Conservation (phyloP, 2,888 invertebrate genomes). For the Endotricha flammealis region DNA sequence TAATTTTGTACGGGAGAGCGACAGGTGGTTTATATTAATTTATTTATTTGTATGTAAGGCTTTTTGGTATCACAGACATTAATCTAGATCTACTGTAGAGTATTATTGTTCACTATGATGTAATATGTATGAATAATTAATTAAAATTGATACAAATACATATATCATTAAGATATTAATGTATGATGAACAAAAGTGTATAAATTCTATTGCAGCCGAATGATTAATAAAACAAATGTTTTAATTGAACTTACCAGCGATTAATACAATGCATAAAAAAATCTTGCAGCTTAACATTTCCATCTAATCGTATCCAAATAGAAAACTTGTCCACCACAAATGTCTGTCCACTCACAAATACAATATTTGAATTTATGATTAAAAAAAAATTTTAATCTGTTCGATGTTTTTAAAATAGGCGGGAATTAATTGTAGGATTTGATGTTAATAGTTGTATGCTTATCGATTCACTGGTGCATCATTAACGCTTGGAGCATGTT, state of each 20-base stretch:
- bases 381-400: slow-evolving; percentile 1
- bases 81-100: too few relatives aligned
- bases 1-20: too few relatives aligned
- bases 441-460: slow-evolving; percentile 50
- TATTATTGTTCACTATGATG: too few relatives aligned
- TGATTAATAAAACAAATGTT: neutral
- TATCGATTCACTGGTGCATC: slow-evolving; percentile 63
- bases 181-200: too few relatives aligned
- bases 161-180: too few relatives aligned
- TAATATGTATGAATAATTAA: too few relatives aligned
- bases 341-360: slow-evolving; percentile 13
- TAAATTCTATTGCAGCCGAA: too few relatives aligned
- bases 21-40: too few relatives aligned
- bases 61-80: too few relatives aligned
- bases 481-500: slow-evolving; percentile 35
- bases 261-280: slow-evolving; percentile 55
- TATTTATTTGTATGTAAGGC: too few relatives aligned
- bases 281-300: slow-evolving; percentile 68
- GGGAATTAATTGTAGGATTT: slow-evolving; percentile 18
- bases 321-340: slow-evolving; percentile 27
- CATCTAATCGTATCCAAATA: slow-evolving; percentile 52
- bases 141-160: too few relatives aligned
- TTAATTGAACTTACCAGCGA: slow-evolving; percentile 51
- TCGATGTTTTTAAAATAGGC: slow-evolving; percentile 8
- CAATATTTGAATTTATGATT: slow-evolving; percentile 6